Base-by-base conservation (phyloP, 2,888 invertebrate genomes). In the Bembecia ichneumoniformis region DNA sequence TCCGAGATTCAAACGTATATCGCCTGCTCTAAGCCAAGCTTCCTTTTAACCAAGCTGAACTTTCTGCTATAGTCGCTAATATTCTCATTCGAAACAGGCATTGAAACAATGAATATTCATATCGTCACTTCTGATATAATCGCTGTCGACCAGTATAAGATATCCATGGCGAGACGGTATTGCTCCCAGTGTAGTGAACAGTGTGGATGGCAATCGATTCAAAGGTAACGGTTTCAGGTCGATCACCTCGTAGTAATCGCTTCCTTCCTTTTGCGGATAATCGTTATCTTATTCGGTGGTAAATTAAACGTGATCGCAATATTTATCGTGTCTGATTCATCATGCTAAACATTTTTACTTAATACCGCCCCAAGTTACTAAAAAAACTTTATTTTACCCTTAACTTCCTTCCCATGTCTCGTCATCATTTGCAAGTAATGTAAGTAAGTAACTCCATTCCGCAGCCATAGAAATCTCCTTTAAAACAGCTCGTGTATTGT, bases 171-270 rank as follows among this genome's bases (percentile, higher is more conserved):
- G 46, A 40, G 43, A 40, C 43, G 14, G 43, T 40, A 40, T n/a
- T 40, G 43, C n/a, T 40, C 43, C 43, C 5, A 28, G 28, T 28
- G 28, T 28, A 28, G 9, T 28, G 2, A 28, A 9, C 28, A 28
- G 20, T 17, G 3, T n/a, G n/a, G 28, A 46, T 34, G 17, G 13
- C 20, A 46, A 17, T 11, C 13, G 16, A 46, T 46, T 61, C 55
- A 62, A 54, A 64, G 65, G 66, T 86, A 84, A 86, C 86, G 86
- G 83, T 81, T 28, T 51, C 76, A 57, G 86, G 84, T 84, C 82
- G 71, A 62, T 77, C 72, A 86, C 86, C 87, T 77, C 75, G 69
- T 74, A 73, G 72, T 82, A 83, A 84, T 83, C 74, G 75, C 73
- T 79, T 78, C 80, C 82, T 79, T 80, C 87, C 83, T 82, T 78